Conservation (phyloP, 1,140 invertebrate genomes). For the Zaprionus tsacasi region DNA sequence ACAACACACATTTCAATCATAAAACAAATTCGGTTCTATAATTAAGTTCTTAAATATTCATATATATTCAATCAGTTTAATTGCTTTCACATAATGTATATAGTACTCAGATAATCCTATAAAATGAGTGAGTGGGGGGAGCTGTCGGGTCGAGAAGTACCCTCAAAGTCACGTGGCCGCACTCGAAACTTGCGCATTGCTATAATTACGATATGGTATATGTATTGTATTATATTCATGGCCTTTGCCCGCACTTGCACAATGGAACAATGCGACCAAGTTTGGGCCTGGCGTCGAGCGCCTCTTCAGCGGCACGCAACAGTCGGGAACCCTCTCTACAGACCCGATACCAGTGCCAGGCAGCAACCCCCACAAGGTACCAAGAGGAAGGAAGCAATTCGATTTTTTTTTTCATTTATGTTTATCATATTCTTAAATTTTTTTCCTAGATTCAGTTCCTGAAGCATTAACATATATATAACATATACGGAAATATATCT, state of each 20-base stretch:
- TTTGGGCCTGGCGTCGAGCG: slow-evolving; percentile 14
- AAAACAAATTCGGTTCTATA: slow-evolving; percentile 77
- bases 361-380: not conserved
- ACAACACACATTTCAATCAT: slow-evolving; percentile 84
- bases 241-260: slow-evolving; percentile 36
- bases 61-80: slow-evolving; percentile 59
- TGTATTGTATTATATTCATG: slow-evolving; percentile 51
- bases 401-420: not conserved
- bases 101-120: not conserved
- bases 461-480: not conserved
- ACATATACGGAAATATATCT: not conserved
- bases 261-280: slow-evolving; percentile 6
- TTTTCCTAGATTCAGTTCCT: not conserved
- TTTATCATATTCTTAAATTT: not conserved
- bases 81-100: slow-evolving; percentile 47
- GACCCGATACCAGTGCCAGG: too few relatives aligned
- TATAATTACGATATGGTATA: slow-evolving; percentile 39
- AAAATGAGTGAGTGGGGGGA: not conserved
- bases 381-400: not conserved
- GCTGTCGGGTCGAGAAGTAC: slow-evolving; percentile 12
- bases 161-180: slow-evolving; percentile 60
- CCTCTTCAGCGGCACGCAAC: slow-evolving; percentile 65
- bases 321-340: not conserved
- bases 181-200: slow-evolving; percentile 40
- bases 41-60: slow-evolving; percentile 54